Evolutionary conservation across 2,888 invertebrate species (phyloP), one percentile per base, ranked within the genome.

Genomic region (Calliopum simillimum): DNA sequence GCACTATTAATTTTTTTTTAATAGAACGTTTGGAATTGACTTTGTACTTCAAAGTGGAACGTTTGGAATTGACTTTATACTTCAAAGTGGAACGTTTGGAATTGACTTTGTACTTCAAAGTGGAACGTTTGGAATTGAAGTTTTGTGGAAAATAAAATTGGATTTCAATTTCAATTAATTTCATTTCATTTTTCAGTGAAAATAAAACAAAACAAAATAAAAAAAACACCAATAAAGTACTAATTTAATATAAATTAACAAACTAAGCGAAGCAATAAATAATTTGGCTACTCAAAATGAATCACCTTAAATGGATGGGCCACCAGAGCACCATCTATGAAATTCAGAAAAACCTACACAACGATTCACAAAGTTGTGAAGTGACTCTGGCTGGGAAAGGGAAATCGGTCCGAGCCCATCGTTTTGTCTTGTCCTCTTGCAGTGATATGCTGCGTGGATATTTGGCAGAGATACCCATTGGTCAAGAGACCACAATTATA

Each of bases 281-380:
- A 21, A 41, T 4, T 49, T 5, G 33, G 8, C 16, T 2, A 51
- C 41, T 16, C 21, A 78, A 66, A 68, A 80, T 82, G 85, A 85
- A 85, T 78, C 80, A 85, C 70, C 77, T 86, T 16, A 85, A 84
- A 77, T 86, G 86, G 86, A 85, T 85, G 84, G 85, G 85, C 25
- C 86, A 86, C 77, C 79, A 84, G 71, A 78, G 80, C 68, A 85
- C 85, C 49, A 82, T 86, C 65, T 81, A 85, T 73, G 85, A 85
- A 70, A 83, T 85, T 51, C 85, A 85, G 70, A 81, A 82, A 65
- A 75, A 77, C 61, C 76, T 85, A 13, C 81, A 82, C 33, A 76
- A 78, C 53, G 84, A 84, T 75, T 76, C 77, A 44, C 77, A 80
- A 21, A 79, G 79, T 51, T 85, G 84, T 75, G 86, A 86, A 72